These are phyloP conservation scores for Delichon dasypus DNA, from an alignment of 2,797 vertebrate species.

Conservation along the genomic window DNA sequence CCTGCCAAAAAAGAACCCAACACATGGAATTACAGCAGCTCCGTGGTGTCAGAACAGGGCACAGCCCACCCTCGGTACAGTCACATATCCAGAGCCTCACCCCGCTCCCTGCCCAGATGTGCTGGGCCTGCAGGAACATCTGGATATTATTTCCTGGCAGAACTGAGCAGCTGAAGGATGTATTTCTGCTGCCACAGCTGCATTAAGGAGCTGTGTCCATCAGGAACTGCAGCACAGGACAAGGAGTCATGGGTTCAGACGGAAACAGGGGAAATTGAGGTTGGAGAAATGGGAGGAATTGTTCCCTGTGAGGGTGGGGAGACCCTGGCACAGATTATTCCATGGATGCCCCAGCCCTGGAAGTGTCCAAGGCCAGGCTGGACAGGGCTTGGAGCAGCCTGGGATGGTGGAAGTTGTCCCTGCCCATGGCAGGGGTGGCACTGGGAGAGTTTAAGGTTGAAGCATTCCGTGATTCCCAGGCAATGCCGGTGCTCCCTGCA, in stretches of 20 bases:
- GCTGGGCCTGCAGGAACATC: not conserved
- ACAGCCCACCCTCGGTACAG: not conserved
- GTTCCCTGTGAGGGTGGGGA: not conserved
- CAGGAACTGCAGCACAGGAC: not conserved
- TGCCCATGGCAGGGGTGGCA: not conserved
- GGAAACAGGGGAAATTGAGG: not conserved
- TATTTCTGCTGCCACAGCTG: not conserved
- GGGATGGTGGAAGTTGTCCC: not conserved
- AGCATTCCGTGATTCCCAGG: not conserved
- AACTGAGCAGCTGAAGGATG: fast-evolving
- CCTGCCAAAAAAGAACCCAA: slow-evolving; percentile 66
- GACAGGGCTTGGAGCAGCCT: no score
- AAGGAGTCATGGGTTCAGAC: not conserved
- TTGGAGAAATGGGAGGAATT: not conserved
- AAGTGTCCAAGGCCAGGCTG: no score
- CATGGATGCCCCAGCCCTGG: not conserved
- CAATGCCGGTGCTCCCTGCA: not conserved
- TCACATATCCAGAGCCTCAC: not conserved
- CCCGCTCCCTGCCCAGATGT: not conserved
- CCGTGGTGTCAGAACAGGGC: fast-evolving
- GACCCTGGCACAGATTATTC: not conserved
- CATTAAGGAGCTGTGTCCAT: not conserved
- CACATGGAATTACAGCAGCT: not conserved
- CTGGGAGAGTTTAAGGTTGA: not conserved
- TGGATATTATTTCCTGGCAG: not conserved